phyloP scores from a whole-genome alignment of 2,797 vertebrate species.

The Microchirus variegatus region DNA sequence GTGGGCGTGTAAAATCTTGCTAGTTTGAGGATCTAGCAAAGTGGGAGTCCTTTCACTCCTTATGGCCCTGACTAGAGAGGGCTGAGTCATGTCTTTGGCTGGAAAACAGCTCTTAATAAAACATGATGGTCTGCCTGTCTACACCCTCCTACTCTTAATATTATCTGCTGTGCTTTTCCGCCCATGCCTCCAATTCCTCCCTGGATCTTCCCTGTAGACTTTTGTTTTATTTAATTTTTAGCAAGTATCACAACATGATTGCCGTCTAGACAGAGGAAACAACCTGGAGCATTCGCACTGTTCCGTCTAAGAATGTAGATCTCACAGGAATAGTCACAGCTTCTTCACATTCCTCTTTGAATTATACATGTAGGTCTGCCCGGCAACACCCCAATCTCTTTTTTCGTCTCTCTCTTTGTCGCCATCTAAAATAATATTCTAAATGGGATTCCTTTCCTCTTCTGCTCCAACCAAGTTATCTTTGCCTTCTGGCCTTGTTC shows the following conservation, averaged over 20 bases:
- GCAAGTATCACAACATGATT: conserved; percentile 9
- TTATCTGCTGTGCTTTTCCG: conserved; percentile 37
- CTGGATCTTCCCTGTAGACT: conserved; percentile 16
- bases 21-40: conserved; percentile 36
- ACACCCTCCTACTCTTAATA: conserved; percentile 44
- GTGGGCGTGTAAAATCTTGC: conserved; percentile 34
- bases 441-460: conserved; percentile 2
- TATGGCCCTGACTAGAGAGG: conserved; percentile 51
- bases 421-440: conserved; percentile 3
- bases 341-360: conserved; percentile 3
- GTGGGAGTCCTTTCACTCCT: conserved; percentile 64
- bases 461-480: background rate
- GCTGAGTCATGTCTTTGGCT: conserved; percentile 70
- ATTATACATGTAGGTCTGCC: too few relatives aligned
- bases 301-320: conserved; percentile 6
- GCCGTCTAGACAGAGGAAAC: conserved; percentile 13
- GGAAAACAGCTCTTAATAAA: conserved; percentile 74
- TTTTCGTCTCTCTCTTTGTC: background rate
- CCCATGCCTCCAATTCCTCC: conserved; percentile 14
- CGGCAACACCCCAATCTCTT: too few relatives aligned
- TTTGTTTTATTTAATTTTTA: conserved; percentile 30
- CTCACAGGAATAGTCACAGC: conserved; percentile 16
- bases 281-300: background rate
- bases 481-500: too few relatives aligned
- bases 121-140: conserved; percentile 67